Evolutionary conservation across 2,888 invertebrate species (phyloP).

Genomic region (Apamea sordens): DNA sequence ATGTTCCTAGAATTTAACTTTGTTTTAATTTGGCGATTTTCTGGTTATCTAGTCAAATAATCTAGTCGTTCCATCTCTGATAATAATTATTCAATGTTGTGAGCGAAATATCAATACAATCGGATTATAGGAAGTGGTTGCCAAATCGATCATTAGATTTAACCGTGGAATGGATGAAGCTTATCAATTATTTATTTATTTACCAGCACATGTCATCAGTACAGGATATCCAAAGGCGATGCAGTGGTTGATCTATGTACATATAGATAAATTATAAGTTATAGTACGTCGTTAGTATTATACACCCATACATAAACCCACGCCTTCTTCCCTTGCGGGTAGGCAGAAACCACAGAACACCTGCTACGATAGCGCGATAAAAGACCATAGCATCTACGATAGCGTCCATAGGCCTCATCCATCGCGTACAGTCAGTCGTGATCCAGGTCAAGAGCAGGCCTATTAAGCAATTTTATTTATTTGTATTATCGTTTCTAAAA

Average conservation of each 20-base stretch:
- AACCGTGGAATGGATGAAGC: not conserved
- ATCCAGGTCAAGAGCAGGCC: not conserved
- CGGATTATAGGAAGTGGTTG: not conserved
- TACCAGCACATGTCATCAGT: not conserved
- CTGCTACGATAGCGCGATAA: not conserved
- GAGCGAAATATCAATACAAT: not conserved
- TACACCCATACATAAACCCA: not conserved
- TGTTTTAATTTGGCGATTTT: not conserved
- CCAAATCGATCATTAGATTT: slow-evolving; percentile 15
- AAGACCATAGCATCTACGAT: not conserved
- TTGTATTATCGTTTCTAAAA: not conserved
- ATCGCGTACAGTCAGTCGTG: not conserved
- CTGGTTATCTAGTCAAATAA: not conserved
- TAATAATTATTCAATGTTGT: not conserved
- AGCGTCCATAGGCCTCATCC: not conserved
- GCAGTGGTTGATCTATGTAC: not conserved
- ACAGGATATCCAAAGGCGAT: not conserved
- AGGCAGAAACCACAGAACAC: not conserved
- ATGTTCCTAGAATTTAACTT: not conserved
- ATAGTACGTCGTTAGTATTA: not conserved
- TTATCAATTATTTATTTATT: not conserved
- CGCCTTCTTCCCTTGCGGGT: not conserved
- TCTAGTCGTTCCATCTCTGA: not conserved
- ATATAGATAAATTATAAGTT: not conserved
- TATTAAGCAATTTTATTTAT: no score